Percentiles rank a stretch among this genome's conserved stretches.
phyloP scores from a whole-genome alignment of 1,140 invertebrate species.

The Idris sp. region DNA sequence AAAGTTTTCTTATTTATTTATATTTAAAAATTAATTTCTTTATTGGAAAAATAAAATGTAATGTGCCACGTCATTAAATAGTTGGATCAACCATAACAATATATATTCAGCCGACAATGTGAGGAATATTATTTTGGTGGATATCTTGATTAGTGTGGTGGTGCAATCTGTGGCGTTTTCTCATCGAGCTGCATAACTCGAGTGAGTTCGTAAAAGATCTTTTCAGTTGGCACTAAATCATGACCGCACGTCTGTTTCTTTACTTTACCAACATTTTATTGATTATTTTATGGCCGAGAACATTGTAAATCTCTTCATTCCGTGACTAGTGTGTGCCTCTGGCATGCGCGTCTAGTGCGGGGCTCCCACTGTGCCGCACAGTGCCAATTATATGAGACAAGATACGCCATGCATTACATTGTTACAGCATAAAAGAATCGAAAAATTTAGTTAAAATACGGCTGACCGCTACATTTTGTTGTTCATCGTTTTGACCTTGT shows the following conservation, averaged over 20 bases:
- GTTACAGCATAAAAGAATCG: constrained; percentile 54
- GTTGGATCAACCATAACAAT: constrained; percentile 23
- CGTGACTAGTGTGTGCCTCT: constrained; percentile 65
- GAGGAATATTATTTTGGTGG: constrained; percentile 41
- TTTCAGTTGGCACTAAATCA: constrained; percentile 75
- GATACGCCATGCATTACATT: constrained; percentile 55
- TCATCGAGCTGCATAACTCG: constrained; percentile 43
- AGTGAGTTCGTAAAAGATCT: constrained; percentile 62
- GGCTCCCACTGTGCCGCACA: constrained; percentile 65
- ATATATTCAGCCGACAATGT: constrained; percentile 24
- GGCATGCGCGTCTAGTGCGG: constrained; percentile 55
- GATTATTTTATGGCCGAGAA: constrained; percentile 77
- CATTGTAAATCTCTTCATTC: constrained; percentile 78
- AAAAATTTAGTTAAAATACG: constrained; percentile 62
- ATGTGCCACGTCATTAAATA: too few species aligned
- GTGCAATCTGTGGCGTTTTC: constrained; percentile 50
- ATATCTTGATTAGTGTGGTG: constrained; percentile 60
- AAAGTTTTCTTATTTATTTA: too few species aligned
- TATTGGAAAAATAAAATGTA: too few species aligned
- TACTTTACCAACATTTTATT: constrained; percentile 78
- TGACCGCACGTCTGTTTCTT: constrained; percentile 76
- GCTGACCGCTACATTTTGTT: constrained; percentile 47
- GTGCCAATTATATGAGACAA: constrained; percentile 70
- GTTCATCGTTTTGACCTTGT: constrained; percentile 39
- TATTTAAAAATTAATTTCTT: too few species aligned